Conservation (phyloP, 2,797 vertebrate genomes). For the Gastrophryne carolinensis region DNA sequence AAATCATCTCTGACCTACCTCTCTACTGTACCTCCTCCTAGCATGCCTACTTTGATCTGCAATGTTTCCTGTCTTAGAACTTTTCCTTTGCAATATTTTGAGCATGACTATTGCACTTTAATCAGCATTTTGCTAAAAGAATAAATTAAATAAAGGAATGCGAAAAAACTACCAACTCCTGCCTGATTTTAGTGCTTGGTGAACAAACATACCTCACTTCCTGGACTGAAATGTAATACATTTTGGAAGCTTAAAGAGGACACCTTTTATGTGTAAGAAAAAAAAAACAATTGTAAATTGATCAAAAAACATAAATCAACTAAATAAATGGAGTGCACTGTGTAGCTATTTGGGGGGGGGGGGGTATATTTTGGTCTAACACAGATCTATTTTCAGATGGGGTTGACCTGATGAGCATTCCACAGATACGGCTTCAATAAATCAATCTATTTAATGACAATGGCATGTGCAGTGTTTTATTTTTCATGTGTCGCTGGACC, state of each 20-base stretch:
- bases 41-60: neutral
- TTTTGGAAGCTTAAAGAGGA: neutral
- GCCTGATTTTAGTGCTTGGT: neutral
- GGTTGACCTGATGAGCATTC: too few species aligned
- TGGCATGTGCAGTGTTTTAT: too few species aligned
- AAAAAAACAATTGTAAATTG: too few species aligned
- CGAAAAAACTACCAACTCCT: neutral
- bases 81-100: neutral
- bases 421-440: too few species aligned
- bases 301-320: too few species aligned
- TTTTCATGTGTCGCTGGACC: too few species aligned
- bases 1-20: neutral
- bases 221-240: neutral
- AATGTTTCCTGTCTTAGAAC: neutral
- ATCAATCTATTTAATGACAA: too few species aligned
- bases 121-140: neutral
- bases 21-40: neutral
- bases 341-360: neutral
- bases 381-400: too few species aligned
- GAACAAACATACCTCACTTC: neutral
- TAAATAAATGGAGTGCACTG: neutral
- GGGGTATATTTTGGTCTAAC: neutral
- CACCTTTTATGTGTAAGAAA: neutral
- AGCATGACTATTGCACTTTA: constrained; percentile 33
- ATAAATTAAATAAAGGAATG: neutral